Evolutionary conservation across 2,113 vertebrate species (phyloP), one percentile per base, ranked within the genome.

Genomic region (Danio rerio): DNA sequence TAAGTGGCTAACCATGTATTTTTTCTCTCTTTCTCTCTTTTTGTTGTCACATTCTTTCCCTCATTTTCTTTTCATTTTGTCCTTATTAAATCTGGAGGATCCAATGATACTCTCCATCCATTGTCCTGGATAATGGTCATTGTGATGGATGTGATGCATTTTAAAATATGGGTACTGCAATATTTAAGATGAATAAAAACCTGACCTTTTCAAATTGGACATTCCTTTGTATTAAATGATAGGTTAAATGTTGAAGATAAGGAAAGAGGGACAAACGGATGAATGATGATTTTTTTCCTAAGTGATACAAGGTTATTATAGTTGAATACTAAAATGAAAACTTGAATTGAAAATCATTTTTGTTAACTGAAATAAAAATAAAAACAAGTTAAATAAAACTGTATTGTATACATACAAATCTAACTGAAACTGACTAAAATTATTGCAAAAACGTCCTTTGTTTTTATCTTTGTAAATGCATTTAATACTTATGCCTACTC

Each of bases 61-160:
- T 40, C 20, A 5, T 6, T 68, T 8, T 72, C 76, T 43, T 13
- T 12, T 42, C 21, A 4, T 65, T 79, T 53, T 84, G 42, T 45
- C 16, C 47, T 78, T 58, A 66, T 80, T 58, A 58, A 63, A 47
- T 49, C 47, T 68, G 70, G 56, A 18, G 12, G 65, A 86, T 83
- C 31, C 3, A 66, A 93, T 95, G 87, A 73, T 77, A 88, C 63
- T 81, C 88, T 87, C 83, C 87, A 89, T 89, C 92, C 90, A 88
- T 92, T 93, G 92, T 90, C 89, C 88, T 87, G 66, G 88, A 90
- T 93, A 93, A 94, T 56, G 86, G 90, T 93, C 87, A 78, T 92
- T 92, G 87, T 91, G 93, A 92, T 91, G 86, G 91, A 91, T 91
- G 89, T 91, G 93, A 93, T 91, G 85, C 90, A 90, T 86, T 91